Evolutionary conservation across 2,113 vertebrate species (phyloP).

Genomic region (Synodontis membranacea): DNA sequence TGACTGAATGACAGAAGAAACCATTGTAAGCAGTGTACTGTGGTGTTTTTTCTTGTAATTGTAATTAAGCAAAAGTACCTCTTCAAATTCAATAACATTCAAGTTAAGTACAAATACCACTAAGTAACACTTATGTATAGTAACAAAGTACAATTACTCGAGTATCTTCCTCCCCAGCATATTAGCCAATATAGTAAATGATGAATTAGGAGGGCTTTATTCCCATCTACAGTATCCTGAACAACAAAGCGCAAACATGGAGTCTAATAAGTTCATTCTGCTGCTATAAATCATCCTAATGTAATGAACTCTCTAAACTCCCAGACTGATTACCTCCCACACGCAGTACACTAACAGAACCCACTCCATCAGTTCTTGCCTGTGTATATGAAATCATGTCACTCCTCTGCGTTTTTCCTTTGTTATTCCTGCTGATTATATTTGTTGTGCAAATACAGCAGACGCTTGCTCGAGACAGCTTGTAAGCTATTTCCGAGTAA

Average conservation of each 20-base stretch:
- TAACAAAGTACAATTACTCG: neutral
- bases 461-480: neutral
- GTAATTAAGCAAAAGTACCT: neutral
- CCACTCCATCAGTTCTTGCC: constrained; percentile 1
- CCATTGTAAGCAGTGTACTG: neutral
- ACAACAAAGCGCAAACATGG: neutral
- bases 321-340: constrained; percentile 19
- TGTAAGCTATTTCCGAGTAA: neutral
- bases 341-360: neutral
- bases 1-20: neutral
- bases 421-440: constrained; percentile 7
- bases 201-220: neutral
- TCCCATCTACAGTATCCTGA: neutral
- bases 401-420: neutral
- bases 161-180: neutral
- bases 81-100: neutral
- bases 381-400: neutral
- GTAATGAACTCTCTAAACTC: constrained; percentile 5
- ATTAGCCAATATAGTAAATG: neutral
- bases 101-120: neutral
- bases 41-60: neutral
- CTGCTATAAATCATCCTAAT: constrained; percentile 13
- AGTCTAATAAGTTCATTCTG: neutral
- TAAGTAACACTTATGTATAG: neutral
- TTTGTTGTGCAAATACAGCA: neutral